phyloP scores from a whole-genome alignment of 2,113 vertebrate genomes.

The Phylloscopus whistleri region DNA sequence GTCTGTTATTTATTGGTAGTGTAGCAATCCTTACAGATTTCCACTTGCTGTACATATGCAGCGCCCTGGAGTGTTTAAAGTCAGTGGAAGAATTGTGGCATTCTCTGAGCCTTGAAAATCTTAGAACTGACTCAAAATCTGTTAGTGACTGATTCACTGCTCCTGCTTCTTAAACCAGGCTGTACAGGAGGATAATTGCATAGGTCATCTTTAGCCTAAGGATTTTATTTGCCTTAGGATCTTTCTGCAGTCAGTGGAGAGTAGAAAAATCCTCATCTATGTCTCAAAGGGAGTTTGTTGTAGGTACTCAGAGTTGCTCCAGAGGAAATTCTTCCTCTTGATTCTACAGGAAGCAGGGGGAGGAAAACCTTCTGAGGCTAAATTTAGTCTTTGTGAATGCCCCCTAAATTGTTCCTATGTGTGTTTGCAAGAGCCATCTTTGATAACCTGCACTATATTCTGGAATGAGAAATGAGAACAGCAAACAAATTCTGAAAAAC shows the following conservation, averaged over 20 bases:
- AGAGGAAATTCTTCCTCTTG: not conserved
- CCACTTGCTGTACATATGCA: not conserved
- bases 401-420: not conserved
- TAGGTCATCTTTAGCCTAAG: not conserved
- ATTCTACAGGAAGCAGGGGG: not conserved
- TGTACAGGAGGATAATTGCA: not conserved
- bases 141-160: not conserved
- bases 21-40: not conserved
- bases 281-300: not conserved
- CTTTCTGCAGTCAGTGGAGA: not conserved
- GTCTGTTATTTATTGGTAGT: not conserved
- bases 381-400: not conserved
- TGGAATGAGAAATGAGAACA: not conserved
- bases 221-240: constrained; percentile 4
- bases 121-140: not conserved
- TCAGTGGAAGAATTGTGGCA: not conserved
- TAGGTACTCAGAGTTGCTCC: not conserved
- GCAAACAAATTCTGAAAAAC: not conserved
- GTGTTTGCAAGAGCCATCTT: not conserved
- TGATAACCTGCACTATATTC: not conserved
- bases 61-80: not conserved
- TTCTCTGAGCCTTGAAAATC: not conserved
- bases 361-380: not conserved
- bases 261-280: not conserved
- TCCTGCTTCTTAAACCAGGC: not conserved